Percentiles rank a stretch among this genome's conserved stretches.
Conservation (phyloP, 2,888 invertebrate genomes). For the Lasioglossum lativentre region DNA sequence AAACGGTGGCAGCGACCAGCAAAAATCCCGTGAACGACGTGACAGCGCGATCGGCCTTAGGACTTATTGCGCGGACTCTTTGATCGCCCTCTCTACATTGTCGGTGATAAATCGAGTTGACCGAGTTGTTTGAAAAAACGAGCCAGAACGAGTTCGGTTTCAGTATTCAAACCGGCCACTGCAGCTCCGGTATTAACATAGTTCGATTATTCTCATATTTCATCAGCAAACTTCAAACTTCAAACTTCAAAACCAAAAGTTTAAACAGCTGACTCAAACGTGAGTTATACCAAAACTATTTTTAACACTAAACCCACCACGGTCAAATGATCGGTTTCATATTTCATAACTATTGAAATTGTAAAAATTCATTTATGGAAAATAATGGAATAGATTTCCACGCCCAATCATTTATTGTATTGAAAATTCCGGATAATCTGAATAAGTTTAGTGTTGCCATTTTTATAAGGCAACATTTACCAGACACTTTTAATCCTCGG, state of each 20-base stretch:
- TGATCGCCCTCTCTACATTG: background rate
- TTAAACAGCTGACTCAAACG: background rate
- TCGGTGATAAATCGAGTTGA: background rate
- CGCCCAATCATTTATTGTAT: no score
- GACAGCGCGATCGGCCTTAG: slow-evolving; percentile 11
- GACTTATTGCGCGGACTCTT: slow-evolving; percentile 12
- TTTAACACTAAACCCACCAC: no score
- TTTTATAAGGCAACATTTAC: no score
- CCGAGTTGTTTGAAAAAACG: background rate
- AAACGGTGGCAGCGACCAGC: slow-evolving; percentile 58
- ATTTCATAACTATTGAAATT: no score
- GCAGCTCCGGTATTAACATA: background rate
- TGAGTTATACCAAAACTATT: background rate
- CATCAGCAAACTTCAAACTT: background rate
- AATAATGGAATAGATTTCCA: no score
- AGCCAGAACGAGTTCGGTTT: background rate
- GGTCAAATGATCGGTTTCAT: no score
- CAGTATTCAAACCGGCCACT: background rate
- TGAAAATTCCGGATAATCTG: no score
- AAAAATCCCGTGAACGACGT: slow-evolving; percentile 49
- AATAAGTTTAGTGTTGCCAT: no score
- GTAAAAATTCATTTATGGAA: no score
- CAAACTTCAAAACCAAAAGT: background rate
- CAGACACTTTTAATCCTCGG: no score
- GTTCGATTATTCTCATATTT: background rate